Evolutionary conservation across 2,888 invertebrate genomes (phyloP).

Genomic region (Dysmachus trigonus): DNA sequence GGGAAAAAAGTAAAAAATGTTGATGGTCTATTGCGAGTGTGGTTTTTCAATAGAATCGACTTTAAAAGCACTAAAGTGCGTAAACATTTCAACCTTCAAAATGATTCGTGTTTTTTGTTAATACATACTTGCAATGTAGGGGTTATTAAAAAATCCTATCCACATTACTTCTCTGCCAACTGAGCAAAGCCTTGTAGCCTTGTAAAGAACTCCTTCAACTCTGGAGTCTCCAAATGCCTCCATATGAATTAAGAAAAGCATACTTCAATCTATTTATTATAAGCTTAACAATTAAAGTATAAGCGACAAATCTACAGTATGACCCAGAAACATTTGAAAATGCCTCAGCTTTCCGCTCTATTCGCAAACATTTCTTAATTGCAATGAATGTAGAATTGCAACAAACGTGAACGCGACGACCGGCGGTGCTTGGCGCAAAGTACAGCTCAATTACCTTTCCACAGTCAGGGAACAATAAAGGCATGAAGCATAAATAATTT

Average conservation of each 20-base stretch:
- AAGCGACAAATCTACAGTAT: neutral
- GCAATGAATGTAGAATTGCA: neutral
- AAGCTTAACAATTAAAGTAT: neutral
- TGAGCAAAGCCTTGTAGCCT: no score
- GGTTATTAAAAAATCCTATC: no score
- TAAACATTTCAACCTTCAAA: no score
- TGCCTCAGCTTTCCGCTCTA: neutral
- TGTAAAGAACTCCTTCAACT: neutral
- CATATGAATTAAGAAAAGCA: neutral
- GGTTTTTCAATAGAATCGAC: no score
- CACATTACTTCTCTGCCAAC: no score
- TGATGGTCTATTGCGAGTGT: no score
- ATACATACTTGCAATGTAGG: no score
- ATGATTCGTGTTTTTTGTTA: no score
- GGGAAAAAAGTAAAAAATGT: no score
- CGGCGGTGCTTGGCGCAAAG: neutral
- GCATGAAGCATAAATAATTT: slow-evolving; percentile 26
- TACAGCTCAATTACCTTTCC: neutral
- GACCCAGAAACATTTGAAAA: neutral
- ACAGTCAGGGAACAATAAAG: slow-evolving; percentile 3
- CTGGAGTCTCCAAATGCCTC: neutral
- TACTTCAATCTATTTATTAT: neutral
- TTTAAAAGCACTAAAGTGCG: no score
- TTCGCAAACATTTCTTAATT: neutral
- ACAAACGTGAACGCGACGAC: neutral